Base-by-base conservation (phyloP, 2,888 invertebrate species). In the Eupithecia vulgata region DNA sequence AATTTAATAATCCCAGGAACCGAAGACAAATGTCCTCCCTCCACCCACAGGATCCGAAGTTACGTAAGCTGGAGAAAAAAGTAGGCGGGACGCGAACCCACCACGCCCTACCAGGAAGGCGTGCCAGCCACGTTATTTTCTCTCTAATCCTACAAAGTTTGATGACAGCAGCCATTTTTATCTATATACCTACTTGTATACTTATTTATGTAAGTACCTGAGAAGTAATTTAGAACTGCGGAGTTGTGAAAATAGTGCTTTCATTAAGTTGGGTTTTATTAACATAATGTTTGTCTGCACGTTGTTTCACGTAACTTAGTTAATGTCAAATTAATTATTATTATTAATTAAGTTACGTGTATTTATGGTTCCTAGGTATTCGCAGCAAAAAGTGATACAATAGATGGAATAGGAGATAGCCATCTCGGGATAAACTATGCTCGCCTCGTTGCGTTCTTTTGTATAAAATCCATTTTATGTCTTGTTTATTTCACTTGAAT, bases 1-100 rank as follows among this genome's bases (percentile, higher is more conserved):
- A 88, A 91, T 92, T 92, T 90, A 91, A 91, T 93, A 91, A 92
- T 87, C 88, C 69, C 88, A 82, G 85, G 84, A 80, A 80, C 82
- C 85, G 84, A 87, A 90, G 89, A 89, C 86, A 88, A 90, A 88
- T 86, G 88, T 85, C 87, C 90, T 86, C 90, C 90, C 88, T 78
- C 88, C 89, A 84, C 90, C 90, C 89, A 75, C 82, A 75, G 80
- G 70, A 57, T 40, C 64, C 57, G n/a, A 67, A 84, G 73, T 79
- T 77, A 79, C 67, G 76, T 79, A 80, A 79, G 59, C 74, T 74
- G 74, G 64, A 74, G 76, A 76, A 76, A 71, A 72, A 68, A 48
- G 35, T 35, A 69, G 75, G 81, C 81, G 77, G 81, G 78, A 70
- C 48, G 61, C 1, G 7, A 21, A 37, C 65, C 65, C 65, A 64